Percentiles rank a stretch among this genome's conserved stretches.
These are phyloP conservation scores for Helicolenus hilgendorfi DNA, from an alignment of 2,797 vertebrate species.

Conservation along the genomic window DNA sequence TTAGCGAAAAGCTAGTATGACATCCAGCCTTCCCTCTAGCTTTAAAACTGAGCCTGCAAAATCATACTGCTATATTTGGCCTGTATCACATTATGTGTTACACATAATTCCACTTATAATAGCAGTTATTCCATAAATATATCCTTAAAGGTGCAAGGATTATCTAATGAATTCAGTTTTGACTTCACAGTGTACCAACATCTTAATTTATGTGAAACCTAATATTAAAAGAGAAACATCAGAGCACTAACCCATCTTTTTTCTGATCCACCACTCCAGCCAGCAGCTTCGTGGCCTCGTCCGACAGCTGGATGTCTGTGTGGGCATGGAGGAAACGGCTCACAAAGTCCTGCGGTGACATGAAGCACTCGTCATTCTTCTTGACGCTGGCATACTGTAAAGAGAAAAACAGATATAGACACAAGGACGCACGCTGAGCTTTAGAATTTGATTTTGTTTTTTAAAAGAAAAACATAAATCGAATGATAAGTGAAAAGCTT, in stretches of 20 bases:
- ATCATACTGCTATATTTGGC: not conserved
- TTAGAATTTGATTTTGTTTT: slow-evolving; percentile 21
- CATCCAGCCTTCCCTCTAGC: too few relatives aligned
- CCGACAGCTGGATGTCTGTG: slow-evolving; percentile 89
- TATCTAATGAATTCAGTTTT: not conserved
- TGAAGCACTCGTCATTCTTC: slow-evolving; percentile 92
- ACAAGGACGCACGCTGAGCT: slow-evolving; percentile 32
- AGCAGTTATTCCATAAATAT: not conserved
- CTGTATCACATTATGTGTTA: not conserved
- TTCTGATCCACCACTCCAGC: slow-evolving; percentile 93
- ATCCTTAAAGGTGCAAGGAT: not conserved
- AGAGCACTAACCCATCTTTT: slow-evolving; percentile 92
- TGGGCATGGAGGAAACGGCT: slow-evolving; percentile 91
- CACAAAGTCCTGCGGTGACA: slow-evolving; percentile 93
- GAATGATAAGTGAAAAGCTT: not conserved
- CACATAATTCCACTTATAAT: not conserved
- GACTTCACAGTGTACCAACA: not conserved
- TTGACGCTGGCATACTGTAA: slow-evolving; percentile 93
- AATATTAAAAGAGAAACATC: not conserved
- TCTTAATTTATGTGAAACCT: not conserved
- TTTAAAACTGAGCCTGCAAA: too few relatives aligned
- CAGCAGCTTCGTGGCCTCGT: slow-evolving; percentile 90
- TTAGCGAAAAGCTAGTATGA: too few relatives aligned
- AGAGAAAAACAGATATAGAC: slow-evolving; percentile 42
- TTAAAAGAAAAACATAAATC: slow-evolving; percentile 18